phyloP scores from a whole-genome alignment of 2,797 vertebrate species.

The Toxotes lorentzi region DNA sequence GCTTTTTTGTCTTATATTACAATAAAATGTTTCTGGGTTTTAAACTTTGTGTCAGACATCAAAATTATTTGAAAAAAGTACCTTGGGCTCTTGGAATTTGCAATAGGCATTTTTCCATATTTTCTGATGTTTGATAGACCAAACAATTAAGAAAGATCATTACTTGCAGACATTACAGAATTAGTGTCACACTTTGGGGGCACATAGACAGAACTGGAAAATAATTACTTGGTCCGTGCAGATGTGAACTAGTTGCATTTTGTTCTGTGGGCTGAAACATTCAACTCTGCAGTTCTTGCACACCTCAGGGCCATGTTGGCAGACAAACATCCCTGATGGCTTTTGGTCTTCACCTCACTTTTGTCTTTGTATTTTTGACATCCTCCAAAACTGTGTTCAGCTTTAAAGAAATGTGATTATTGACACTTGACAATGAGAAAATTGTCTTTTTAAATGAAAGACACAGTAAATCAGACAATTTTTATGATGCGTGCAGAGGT shows the following conservation, averaged over 20 bases:
- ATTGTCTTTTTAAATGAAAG: not conserved
- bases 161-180: slow-evolving; percentile 5
- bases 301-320: not conserved
- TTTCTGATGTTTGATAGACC: not conserved
- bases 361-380: not conserved
- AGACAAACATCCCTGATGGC: not conserved
- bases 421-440: not conserved
- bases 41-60: not conserved
- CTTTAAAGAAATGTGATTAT: slow-evolving; percentile 1
- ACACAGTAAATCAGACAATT: not conserved
- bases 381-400: not conserved
- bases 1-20: not conserved
- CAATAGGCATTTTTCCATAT: not conserved
- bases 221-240: slow-evolving; percentile 11
- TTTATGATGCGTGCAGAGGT: not conserved
- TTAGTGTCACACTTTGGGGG: slow-evolving; percentile 1
- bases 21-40: not conserved
- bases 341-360: not conserved
- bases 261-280: slow-evolving; percentile 9
- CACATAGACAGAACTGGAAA: slow-evolving; percentile 22
- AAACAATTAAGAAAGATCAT: slow-evolving; percentile 27
- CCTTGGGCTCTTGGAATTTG: not conserved
- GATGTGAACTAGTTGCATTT: slow-evolving; percentile 7
- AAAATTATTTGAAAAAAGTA: slow-evolving; percentile 13
- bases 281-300: not conserved